phyloP scores from a whole-genome alignment of 2,797 vertebrate species.

The Gadopsis bispinosus region DNA sequence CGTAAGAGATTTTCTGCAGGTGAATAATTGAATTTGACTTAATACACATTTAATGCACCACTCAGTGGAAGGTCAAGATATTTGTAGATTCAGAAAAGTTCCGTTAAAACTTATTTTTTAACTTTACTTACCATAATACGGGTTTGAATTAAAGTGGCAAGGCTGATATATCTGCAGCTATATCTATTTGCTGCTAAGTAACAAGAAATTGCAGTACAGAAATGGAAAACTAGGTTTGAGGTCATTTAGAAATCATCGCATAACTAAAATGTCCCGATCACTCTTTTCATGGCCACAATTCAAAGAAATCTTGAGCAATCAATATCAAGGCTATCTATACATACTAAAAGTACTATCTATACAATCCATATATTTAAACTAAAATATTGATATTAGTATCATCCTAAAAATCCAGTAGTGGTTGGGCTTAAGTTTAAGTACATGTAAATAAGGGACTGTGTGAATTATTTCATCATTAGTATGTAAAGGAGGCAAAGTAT shows the following conservation, averaged over 20 bases:
- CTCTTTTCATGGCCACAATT: too few species aligned
- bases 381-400: neutral
- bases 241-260: too few species aligned
- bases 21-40: conserved; percentile 10
- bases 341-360: too few species aligned
- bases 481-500: neutral
- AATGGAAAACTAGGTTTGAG: too few species aligned
- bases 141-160: neutral
- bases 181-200: too few species aligned
- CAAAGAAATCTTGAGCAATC: neutral
- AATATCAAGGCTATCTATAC: too few species aligned
- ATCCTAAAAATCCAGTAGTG: neutral
- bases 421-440: neutral
- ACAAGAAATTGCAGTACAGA: too few species aligned
- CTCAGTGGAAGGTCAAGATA: neutral
- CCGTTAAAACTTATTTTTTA: neutral
- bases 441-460: neutral
- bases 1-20: conserved; percentile 17
- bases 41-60: neutral
- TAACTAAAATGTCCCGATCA: too few species aligned
- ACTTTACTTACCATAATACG: neutral
- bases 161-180: neutral
- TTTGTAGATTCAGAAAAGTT: neutral
- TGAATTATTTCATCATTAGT: too few species aligned
- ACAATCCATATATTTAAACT: too few species aligned